Evolutionary conservation across 2,888 invertebrate genomes (phyloP), one percentile per base, ranked within the genome.

Genomic region (Aethes cnicana): DNA sequence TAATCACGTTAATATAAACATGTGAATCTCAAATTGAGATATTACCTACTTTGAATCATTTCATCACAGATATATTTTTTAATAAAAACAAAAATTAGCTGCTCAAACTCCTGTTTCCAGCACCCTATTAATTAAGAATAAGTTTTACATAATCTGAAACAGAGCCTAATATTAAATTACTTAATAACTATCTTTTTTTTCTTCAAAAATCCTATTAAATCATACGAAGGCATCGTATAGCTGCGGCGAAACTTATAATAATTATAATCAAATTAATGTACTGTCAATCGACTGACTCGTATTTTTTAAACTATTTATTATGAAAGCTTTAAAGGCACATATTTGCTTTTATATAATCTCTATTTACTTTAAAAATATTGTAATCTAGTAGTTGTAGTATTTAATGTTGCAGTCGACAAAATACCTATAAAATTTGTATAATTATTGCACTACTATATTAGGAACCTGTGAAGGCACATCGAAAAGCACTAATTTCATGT

Each of bases 401-500:
- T n/a, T n/a, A n/a, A n/a, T n/a, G n/a, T n/a, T n/a, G n/a, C n/a
- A n/a, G n/a, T n/a, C n/a, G n/a, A n/a, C 12, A 28, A 12, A 11
- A 6, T 28, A 58, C 47, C 49, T 60, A 57, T 41, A 56, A 62
- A 35, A 17, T n/a, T n/a, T n/a, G n/a, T 21, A n/a, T 39, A 39
- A 36, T 32, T 65, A 73, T 78, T 77, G 74, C 73, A 75, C 74
- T 72, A 69, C 41, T 52, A 56, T 58, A 61, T 69, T 79, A 82
- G 75, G 73, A 77, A 82, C 76, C 69, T 64, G 64, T 61, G 63
- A 84, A 86, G 86, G 84, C 85, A 86, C 85, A 62, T 76, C 62
- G 57, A 68, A 71, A 85, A 84, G 81, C 79, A 77, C 77, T 76
- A 69, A 61, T 70, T 64, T 36, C 23, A 25, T 32, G 26, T 41